A percentile compares a stretch with the other conserved stretches of the same genome.
Conservation (phyloP, 1,140 invertebrate species). For the Carposina sasakii region DNA sequence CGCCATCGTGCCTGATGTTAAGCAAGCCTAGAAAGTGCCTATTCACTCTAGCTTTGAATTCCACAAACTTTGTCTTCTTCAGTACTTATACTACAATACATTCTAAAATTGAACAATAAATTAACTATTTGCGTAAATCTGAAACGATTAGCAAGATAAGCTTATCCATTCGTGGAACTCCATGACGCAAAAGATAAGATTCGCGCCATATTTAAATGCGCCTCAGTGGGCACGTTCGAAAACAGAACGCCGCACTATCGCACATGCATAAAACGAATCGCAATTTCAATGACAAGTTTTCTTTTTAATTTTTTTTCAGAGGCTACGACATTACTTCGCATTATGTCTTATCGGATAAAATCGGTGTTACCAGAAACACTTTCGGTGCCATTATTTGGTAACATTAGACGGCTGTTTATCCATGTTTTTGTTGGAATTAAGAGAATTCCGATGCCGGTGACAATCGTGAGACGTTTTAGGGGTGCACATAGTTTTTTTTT, state of each 20-base stretch:
- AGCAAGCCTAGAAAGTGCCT: background rate
- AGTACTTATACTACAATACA: background rate
- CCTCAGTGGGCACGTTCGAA: background rate
- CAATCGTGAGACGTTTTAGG: constrained; percentile 6
- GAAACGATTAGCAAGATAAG: too few relatives aligned
- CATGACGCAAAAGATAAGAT: background rate
- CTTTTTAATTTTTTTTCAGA: background rate
- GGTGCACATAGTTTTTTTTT: constrained; percentile 4
- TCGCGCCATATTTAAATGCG: background rate
- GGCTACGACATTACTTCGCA: constrained; percentile 3
- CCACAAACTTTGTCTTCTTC: background rate
- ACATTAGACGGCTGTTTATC: constrained; percentile 20
- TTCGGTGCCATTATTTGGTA: constrained; percentile 35
- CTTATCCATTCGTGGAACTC: too few relatives aligned
- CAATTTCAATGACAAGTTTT: background rate
- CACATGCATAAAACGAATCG: constrained; percentile 1
- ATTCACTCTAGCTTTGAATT: background rate
- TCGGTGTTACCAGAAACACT: constrained; percentile 40
- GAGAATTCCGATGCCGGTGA: constrained; percentile 12
- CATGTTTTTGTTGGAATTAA: constrained; percentile 14
- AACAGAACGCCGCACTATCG: background rate
- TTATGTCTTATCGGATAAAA: constrained; percentile 23
- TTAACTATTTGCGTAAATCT: too few relatives aligned
- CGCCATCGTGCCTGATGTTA: background rate
- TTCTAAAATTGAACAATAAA: background rate